A percentile compares a stretch with the other conserved stretches of the same genome.
Conservation (phyloP, 2,113 vertebrate species). For the Anarhynchus alexandrinus region DNA sequence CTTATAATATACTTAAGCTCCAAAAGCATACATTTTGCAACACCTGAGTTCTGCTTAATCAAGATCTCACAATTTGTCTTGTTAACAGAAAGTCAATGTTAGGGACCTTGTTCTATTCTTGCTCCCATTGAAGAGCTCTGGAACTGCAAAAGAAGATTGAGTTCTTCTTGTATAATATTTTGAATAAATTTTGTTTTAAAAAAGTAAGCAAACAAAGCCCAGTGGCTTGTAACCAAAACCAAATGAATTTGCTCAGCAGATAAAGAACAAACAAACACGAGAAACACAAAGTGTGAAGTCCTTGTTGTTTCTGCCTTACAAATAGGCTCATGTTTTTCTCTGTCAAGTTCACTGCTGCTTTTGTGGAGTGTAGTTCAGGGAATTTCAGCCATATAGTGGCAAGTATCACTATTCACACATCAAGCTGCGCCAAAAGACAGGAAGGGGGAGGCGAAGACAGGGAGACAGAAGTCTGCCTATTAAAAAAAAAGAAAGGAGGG, state of each 20-base stretch:
- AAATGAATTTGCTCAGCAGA: background rate
- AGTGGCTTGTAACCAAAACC: background rate
- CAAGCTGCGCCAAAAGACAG: background rate
- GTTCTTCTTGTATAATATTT: background rate
- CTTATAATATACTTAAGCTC: background rate
- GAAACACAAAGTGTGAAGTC: background rate
- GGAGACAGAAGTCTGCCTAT: background rate
- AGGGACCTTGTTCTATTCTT: background rate
- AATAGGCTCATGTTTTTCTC: background rate
- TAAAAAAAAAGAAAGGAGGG: background rate
- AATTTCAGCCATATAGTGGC: background rate
- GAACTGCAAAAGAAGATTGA: background rate
- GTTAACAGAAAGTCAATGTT: background rate
- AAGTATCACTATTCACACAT: background rate
- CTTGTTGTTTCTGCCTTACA: background rate
- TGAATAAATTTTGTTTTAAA: background rate
- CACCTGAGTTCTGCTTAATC: background rate
- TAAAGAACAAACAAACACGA: background rate
- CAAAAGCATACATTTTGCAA: background rate
- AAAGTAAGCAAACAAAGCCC: background rate
- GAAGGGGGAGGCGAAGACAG: background rate
- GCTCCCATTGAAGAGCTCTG: background rate
- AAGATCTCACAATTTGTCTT: background rate
- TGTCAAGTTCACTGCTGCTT: conserved; percentile 1
- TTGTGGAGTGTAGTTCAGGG: background rate